A percentile compares a stretch with the other conserved stretches of the same genome.
Conservation (phyloP, 2,888 invertebrate genomes). For the Gasteruption jaculator region DNA sequence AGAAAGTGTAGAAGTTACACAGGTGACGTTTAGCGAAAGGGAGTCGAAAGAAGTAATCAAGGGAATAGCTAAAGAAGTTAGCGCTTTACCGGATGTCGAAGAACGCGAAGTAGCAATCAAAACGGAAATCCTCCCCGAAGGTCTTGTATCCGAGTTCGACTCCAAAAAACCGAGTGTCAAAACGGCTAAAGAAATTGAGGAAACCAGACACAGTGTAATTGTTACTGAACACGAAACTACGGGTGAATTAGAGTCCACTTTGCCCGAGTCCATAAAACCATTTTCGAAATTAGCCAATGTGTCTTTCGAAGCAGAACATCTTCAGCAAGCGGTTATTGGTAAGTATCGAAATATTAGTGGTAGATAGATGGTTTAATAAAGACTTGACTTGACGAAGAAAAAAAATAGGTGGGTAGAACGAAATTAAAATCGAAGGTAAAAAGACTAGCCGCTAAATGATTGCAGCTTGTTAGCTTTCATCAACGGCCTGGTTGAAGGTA, state of each 20-base stretch:
- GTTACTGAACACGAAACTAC: slow-evolving; percentile 53
- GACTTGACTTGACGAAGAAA: neutral
- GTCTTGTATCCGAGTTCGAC: slow-evolving; percentile 33
- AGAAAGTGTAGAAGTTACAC: slow-evolving; percentile 47
- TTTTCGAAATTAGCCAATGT: slow-evolving; percentile 50
- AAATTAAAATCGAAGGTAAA: neutral
- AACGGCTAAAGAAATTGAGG: slow-evolving; percentile 38
- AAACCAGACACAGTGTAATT: slow-evolving; percentile 52
- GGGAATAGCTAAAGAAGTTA: slow-evolving; percentile 51
- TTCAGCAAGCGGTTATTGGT: slow-evolving; percentile 39
- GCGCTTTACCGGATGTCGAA: slow-evolving; percentile 50
- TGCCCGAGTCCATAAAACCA: slow-evolving; percentile 48
- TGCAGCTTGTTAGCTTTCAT: too few relatives aligned
- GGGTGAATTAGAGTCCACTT: slow-evolving; percentile 53
- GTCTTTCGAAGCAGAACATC: slow-evolving; percentile 41
- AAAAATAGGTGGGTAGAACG: neutral
- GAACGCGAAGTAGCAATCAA: slow-evolving; percentile 51
- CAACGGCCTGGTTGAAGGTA: too few relatives aligned
- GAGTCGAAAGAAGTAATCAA: slow-evolving; percentile 46
- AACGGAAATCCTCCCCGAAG: slow-evolving; percentile 41
- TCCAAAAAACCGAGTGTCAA: slow-evolving; percentile 35
- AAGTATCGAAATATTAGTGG: slow-evolving; percentile 34
- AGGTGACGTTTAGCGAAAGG: slow-evolving; percentile 47
- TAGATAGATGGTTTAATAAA: slow-evolving; percentile 9
- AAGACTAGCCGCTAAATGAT: neutral